phyloP scores from a whole-genome alignment of 1,140 invertebrate species.

The Probaryconus sp. region DNA sequence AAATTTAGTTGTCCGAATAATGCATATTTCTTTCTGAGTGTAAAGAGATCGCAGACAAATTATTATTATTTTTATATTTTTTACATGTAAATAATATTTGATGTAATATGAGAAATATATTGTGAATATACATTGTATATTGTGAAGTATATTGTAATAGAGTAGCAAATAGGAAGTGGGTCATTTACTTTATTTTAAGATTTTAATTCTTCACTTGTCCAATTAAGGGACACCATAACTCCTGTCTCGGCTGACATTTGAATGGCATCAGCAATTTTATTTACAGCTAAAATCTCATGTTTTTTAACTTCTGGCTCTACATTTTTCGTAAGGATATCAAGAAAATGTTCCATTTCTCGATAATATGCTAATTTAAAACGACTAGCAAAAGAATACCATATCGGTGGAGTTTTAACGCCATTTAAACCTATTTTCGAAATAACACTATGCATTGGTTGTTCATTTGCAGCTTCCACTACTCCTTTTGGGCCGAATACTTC shows the following conservation, averaged over 20 bases:
- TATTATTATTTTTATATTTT: no score
- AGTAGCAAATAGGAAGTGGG: no score
- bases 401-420: slow-evolving; percentile 77
- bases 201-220: background rate
- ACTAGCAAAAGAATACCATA: slow-evolving; percentile 82
- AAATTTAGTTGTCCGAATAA: no score
- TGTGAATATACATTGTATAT: no score
- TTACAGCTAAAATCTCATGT: slow-evolving; percentile 74
- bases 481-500: slow-evolving; percentile 83
- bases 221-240: slow-evolving; percentile 66
- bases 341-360: slow-evolving; percentile 82
- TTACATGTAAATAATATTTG: no score
- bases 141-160: no score
- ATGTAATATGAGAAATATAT: no score
- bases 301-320: slow-evolving; percentile 71
- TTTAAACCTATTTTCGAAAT: slow-evolving; percentile 72
- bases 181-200: no score
- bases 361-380: slow-evolving; percentile 81
- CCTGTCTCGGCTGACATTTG: slow-evolving; percentile 79
- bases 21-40: no score
- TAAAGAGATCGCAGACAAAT: no score
- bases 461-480: slow-evolving; percentile 80
- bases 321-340: slow-evolving; percentile 80
- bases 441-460: slow-evolving; percentile 78
- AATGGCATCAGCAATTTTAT: slow-evolving; percentile 79